These are phyloP conservation scores for Sebastes diaconus DNA, from an alignment of 2,797 vertebrate species.

Conservation along the genomic window DNA sequence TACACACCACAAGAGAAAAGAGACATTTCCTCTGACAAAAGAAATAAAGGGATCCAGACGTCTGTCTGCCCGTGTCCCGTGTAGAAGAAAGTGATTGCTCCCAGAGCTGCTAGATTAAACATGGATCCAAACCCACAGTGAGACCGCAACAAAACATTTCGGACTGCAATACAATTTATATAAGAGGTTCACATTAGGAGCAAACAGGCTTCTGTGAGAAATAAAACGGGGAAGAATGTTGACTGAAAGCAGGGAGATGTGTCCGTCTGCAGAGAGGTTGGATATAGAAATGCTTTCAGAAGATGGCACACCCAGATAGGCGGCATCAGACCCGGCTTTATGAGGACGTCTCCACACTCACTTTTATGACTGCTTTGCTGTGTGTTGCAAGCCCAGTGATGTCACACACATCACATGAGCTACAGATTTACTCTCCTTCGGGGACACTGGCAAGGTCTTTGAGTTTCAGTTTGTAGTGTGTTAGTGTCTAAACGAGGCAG, in stretches of 20 bases:
- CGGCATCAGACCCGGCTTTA: neutral
- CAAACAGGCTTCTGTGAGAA: conserved; percentile 62
- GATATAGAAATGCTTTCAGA: conserved; percentile 4
- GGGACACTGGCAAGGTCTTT: conserved; percentile 11
- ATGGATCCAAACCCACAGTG: conserved; percentile 76
- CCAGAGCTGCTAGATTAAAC: conserved; percentile 83
- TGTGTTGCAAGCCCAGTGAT: conserved; percentile 7
- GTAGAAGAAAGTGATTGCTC: conserved; percentile 80
- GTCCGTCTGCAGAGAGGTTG: conserved; percentile 20
- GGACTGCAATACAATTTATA: conserved; percentile 74
- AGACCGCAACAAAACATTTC: conserved; percentile 81
- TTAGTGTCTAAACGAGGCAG: neutral
- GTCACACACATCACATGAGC: conserved; percentile 6
- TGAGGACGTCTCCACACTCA: neutral
- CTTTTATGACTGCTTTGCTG: conserved; percentile 1
- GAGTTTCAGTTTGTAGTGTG: neutral
- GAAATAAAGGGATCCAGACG: conserved; percentile 75
- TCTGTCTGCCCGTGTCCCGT: conserved; percentile 65
- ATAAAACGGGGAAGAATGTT: conserved; percentile 55
- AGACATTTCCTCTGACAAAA: conserved; percentile 78
- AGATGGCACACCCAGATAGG: conserved; percentile 27
- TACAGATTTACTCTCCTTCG: conserved; percentile 8
- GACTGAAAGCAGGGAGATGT: conserved; percentile 15
- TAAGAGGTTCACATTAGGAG: conserved; percentile 71
- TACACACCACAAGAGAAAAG: conserved; percentile 70